Conservation (phyloP, 2,113 vertebrate genomes). For the Megaceryle maxima region DNA sequence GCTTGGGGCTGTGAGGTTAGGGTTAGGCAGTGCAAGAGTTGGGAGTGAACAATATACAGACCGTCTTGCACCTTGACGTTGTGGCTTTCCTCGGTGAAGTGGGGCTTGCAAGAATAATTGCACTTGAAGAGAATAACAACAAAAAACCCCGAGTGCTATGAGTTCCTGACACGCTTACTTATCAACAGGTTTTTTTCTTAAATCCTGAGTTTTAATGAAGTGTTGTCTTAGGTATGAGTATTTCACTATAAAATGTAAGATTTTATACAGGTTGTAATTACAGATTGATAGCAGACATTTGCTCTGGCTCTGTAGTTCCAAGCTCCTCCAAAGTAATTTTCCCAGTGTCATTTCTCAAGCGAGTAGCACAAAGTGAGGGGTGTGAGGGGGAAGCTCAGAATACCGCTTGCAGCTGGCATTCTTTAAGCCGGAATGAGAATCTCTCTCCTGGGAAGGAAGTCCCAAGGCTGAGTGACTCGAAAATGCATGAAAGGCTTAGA, state of each 20-base stretch:
- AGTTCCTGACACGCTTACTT: neutral
- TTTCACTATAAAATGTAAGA: neutral
- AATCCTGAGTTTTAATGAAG: neutral
- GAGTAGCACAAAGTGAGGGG: neutral
- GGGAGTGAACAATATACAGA: neutral
- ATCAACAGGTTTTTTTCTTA: neutral
- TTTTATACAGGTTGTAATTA: neutral
- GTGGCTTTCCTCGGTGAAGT: neutral
- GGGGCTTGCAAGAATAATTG: neutral
- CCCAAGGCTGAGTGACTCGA: neutral
- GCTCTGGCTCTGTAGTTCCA: neutral
- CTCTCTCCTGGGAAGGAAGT: neutral
- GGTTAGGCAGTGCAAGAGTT: neutral
- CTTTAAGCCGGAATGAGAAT: neutral
- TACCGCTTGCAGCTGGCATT: neutral
- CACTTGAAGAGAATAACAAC: neutral
- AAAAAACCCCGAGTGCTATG: neutral
- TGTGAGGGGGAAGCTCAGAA: neutral
- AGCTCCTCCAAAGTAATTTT: neutral
- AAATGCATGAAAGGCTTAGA: neutral
- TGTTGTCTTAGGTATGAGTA: neutral
- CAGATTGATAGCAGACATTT: neutral
- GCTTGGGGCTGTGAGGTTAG: neutral
- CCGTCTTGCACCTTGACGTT: accelerated
- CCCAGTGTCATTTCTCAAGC: neutral